Base-by-base conservation (phyloP, 1,140 invertebrate species). In the Eciton burchellii region DNA sequence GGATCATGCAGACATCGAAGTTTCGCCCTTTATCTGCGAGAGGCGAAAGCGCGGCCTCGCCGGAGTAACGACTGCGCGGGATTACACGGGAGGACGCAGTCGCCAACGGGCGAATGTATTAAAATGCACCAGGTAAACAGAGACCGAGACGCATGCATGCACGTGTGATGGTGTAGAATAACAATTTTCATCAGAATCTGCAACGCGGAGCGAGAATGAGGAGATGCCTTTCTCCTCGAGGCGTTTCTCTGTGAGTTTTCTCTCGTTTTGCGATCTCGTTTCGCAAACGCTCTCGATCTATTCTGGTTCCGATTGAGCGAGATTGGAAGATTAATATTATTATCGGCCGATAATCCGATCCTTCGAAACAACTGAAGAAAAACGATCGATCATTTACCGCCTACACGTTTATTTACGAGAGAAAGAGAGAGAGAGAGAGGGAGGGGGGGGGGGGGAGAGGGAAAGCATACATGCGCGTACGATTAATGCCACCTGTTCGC, bases 11-110 rank as follows among this genome's bases (percentile, higher is more conserved):
- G 74, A 77, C 62, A 21, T 45, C 49, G 26, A 77, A 66, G 47
- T 8, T 82, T 82, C 81, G 84, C 84, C 82, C 87, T 89, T 89
- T 83, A 73, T 87, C 81, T 72, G 70, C 66, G 11, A 45, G 8
- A 59, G 3, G 26, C 74, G 76, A 79, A 81, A n/a, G 84, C 86
- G 45, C 47, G 65, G 73, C 74, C 19, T 54, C n/a, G 52, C 52
- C n/a, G n/a, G 52, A n/a, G 4, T 54, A 35, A 9, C 52, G 52
- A 54, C 19, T 21, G n/a, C 45, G 9, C 19, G 19, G 29, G 14
- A 76, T 21, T 63, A 26, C 24, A 5, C 35, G 41, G 43, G 11
- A 8, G 26, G 19, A 12, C 12, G 43, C 45, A 8, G n/a, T 63
- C 26, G 54, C 14, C 14, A 57, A 49, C 3, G 3, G 8, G 3